Evolutionary conservation across 2,797 vertebrate species (phyloP).

Genomic region (Catamblyrhynchus diadema): DNA sequence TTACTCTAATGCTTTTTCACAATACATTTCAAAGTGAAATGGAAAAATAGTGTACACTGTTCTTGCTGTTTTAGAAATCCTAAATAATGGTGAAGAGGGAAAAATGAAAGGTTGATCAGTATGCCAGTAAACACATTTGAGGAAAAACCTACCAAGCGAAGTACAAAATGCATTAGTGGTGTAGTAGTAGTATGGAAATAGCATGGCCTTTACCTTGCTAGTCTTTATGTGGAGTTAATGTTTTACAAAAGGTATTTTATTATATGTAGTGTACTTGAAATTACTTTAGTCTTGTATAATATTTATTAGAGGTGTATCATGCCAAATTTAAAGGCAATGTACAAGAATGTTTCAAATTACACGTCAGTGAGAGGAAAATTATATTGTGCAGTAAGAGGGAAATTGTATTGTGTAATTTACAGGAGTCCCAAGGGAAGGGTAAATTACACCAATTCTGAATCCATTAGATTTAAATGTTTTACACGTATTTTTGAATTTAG

Average conservation of each 20-base stretch:
- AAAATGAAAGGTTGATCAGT: constrained; percentile 77
- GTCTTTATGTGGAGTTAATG: neutral
- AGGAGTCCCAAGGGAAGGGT: neutral
- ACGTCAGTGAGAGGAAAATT: neutral
- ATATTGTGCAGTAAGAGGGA: neutral
- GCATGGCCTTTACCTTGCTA: neutral
- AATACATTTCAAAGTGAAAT: neutral
- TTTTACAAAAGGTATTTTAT: neutral
- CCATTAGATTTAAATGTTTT: neutral
- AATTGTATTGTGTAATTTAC: neutral
- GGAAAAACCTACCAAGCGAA: constrained; percentile 79
- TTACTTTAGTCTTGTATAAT: neutral
- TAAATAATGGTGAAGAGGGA: constrained; percentile 76
- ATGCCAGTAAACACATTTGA: constrained; percentile 82
- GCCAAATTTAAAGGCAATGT: neutral
- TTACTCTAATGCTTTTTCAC: neutral
- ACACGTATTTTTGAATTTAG: neutral
- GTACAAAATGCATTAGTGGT: constrained; percentile 71
- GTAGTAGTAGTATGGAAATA: constrained; percentile 75
- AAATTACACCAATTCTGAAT: neutral
- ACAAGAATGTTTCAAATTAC: neutral
- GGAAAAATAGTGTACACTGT: neutral
- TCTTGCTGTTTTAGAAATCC: constrained; percentile 73
- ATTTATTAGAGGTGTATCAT: neutral
- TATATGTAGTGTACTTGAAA: neutral